Conservation (phyloP, 2,888 invertebrate genomes). For the Empis livida region DNA sequence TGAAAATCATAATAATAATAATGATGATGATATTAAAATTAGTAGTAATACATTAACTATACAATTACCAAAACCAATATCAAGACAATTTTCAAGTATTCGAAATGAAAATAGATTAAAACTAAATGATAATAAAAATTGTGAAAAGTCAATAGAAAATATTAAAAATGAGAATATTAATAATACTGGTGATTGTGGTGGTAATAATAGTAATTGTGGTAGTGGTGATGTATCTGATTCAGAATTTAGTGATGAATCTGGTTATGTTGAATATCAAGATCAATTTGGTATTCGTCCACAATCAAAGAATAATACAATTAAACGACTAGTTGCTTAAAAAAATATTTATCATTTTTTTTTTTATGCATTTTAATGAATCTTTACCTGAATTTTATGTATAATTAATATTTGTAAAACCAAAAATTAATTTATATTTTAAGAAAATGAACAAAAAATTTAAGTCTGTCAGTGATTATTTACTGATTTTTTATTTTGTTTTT, state of each 20-base stretch:
- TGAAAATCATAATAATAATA: background rate
- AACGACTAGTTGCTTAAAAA: no score
- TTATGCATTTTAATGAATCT: no score
- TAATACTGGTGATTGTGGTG: background rate
- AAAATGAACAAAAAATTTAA: no score
- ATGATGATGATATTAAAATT: background rate
- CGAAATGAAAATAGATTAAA: no score
- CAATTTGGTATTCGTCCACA: background rate
- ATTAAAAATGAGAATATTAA: background rate
- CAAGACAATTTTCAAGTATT: background rate
- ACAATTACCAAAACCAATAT: background rate
- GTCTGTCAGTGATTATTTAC: no score
- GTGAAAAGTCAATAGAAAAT: background rate
- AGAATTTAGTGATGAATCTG: constrained; percentile 82
- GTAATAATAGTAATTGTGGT: constrained; percentile 3
- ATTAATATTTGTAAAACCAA: no score
- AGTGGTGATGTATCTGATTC: constrained; percentile 54
- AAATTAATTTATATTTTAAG: no score
- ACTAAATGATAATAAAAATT: no score
- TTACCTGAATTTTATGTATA: no score
- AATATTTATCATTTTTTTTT: no score
- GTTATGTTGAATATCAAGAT: constrained; percentile 69
- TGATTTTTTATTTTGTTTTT: no score
- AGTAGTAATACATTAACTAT: background rate
- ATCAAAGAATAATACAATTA: no score